Conservation (phyloP, 1,140 invertebrate genomes). For the Ceratina australensis region DNA sequence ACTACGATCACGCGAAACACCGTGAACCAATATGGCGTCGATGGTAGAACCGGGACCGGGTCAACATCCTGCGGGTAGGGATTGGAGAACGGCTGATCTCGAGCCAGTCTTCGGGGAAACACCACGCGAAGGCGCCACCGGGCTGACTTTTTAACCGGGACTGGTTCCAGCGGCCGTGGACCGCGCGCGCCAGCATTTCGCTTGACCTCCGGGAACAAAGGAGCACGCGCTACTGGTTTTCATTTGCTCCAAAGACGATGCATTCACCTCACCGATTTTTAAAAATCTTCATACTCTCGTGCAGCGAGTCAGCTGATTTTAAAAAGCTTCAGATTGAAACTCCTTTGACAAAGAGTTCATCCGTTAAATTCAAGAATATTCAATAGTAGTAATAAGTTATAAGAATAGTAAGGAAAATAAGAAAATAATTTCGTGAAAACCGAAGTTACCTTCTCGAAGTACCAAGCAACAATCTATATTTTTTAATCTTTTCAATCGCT, state of each 20-base stretch:
- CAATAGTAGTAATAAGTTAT: no score
- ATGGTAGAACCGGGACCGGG: constrained; percentile 28
- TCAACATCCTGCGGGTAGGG: constrained; percentile 67
- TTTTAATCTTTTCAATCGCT: no score
- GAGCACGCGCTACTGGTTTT: constrained; percentile 32
- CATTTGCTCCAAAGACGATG: neutral
- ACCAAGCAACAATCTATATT: no score
- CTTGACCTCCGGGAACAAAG: constrained; percentile 63
- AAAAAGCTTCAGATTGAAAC: no score
- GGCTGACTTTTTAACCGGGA: constrained; percentile 55
- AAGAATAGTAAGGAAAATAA: no score
- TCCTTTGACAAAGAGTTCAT: no score
- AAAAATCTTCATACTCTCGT: no score
- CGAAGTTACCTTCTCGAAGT: no score
- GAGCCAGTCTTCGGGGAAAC: constrained; percentile 27
- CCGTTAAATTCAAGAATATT: no score
- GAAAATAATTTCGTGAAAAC: no score
- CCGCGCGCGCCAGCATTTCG: constrained; percentile 55
- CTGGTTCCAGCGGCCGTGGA: constrained; percentile 59
- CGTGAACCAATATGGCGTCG: constrained; percentile 70
- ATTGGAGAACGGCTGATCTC: constrained; percentile 47
- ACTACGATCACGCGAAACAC: constrained; percentile 64
- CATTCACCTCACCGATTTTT: no score
- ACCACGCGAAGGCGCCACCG: constrained; percentile 56
- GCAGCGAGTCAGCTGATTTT: no score